Evolutionary conservation across 2,113 vertebrate species (phyloP).

Genomic region (Bujurquina vittata): DNA sequence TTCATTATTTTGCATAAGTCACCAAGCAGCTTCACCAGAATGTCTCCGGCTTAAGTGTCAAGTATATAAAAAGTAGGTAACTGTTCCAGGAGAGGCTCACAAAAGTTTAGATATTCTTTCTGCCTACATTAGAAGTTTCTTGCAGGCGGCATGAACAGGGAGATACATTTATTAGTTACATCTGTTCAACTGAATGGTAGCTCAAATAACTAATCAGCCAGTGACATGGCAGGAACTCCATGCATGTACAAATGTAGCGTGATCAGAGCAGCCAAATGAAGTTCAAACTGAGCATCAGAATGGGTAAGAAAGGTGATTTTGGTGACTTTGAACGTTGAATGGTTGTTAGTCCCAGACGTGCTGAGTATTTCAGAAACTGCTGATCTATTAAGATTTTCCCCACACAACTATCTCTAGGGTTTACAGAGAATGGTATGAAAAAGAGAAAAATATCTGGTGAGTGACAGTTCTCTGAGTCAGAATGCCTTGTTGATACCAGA

Average conservation of each 20-base stretch:
- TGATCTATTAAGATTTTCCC: neutral
- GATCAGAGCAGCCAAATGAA: neutral
- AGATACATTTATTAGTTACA: neutral
- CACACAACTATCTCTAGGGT: neutral
- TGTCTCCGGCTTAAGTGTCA: constrained; percentile 18
- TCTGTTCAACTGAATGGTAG: neutral
- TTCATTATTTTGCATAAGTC: constrained; percentile 10
- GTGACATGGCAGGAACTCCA: neutral
- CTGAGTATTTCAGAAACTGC: too few species aligned
- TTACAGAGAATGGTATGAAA: neutral
- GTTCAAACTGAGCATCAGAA: neutral
- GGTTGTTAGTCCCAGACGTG: neutral
- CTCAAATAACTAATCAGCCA: neutral
- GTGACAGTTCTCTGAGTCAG: neutral
- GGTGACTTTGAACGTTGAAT: neutral
- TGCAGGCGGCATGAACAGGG: neutral
- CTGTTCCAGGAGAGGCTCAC: neutral
- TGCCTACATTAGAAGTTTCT: neutral
- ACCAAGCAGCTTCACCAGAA: constrained; percentile 9
- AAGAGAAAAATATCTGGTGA: too few species aligned
- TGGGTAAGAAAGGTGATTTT: neutral
- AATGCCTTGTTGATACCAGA: neutral
- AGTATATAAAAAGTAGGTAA: constrained; percentile 25
- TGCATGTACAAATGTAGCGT: neutral
- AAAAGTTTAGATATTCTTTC: constrained; percentile 1